Evolutionary conservation across 1,140 invertebrate genomes (phyloP), one percentile per base, ranked within the genome.

Genomic region (Rhopalosiphum maidis): DNA sequence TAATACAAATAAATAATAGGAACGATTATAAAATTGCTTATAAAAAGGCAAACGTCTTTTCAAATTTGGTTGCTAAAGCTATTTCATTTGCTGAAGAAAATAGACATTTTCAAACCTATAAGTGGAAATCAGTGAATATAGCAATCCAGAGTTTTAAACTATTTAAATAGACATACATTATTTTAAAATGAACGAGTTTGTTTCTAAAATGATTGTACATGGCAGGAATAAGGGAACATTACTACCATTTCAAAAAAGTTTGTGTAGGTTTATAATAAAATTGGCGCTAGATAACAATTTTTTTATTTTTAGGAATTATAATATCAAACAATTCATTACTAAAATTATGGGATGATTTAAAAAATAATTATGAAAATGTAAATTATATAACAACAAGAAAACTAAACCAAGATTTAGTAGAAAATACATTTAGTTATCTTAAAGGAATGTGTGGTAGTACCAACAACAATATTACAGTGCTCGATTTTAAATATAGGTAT

Each of bases 351-450:
- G 85, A 87, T 18, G 23, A 87, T n/a, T 41, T 48, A 46, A 87
- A 48, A 23, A 30, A n/a, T 30, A 11, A n/a, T 30, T 8, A 48
- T 30, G 41, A 46, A 9, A 41, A 46, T 23, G n/a, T 87, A 25
- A 15, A 0, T 46, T 87, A 87, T 46, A n/a, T 87, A 11, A 87
- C 41, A 1, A 94, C 94, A 35, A 88, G 51, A 68, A 93, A 94
- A 55, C 55, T 87, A 30, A 87, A 87, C 4, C 85, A 87, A 18
- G 85, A 87, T 30, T 2, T 87, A 30, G 11, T 87, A 46, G 85
- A 87, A 46, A 87, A 87, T 87, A 87, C 85, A 23, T 86, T 86
- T 6, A 86, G 83, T 86, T 86, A 86, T 43, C 35, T 86, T 2
- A 86, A 86, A 86, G 83, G 41, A 43, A 86, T 86, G 83, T 86